phyloP scores from a whole-genome alignment of 2,888 invertebrate species.

The Gnatocerus cornutus region DNA sequence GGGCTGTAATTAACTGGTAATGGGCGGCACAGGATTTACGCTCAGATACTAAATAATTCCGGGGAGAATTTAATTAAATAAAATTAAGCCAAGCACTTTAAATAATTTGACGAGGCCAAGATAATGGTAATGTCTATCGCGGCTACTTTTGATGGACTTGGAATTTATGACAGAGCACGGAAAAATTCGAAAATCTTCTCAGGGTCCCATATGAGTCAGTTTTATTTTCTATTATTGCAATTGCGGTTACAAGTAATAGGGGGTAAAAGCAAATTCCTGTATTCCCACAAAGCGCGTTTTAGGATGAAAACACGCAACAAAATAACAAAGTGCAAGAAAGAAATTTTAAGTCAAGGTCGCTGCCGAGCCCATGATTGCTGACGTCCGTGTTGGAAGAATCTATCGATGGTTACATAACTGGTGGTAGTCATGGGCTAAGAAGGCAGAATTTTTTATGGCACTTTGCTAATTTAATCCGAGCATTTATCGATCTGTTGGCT shows the following conservation, averaged over 20 bases:
- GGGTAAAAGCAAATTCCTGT: neutral
- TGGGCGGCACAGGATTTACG: constrained; percentile 26
- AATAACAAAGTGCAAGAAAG: constrained; percentile 16
- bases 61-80: constrained; percentile 3
- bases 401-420: constrained; percentile 22
- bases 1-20: constrained; percentile 11
- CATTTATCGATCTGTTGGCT: no score
- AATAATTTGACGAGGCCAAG: constrained; percentile 6
- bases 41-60: constrained; percentile 6
- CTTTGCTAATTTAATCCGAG: no score
- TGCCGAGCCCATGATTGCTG: constrained; percentile 28
- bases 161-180: no score
- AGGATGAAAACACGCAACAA: constrained; percentile 1
- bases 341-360: constrained; percentile 34
- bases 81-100: constrained; percentile 3
- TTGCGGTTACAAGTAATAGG: no score
- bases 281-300: neutral
- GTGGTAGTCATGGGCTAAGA: no score
- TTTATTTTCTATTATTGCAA: no score
- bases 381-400: constrained; percentile 21
- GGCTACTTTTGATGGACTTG: no score
- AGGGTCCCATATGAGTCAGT: no score
- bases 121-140: no score
- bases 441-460: no score
- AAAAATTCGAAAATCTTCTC: no score